These are phyloP conservation scores for Dasysyrphus albostriatus DNA, from an alignment of 2,888 invertebrate genomes.

Conservation along the genomic window DNA sequence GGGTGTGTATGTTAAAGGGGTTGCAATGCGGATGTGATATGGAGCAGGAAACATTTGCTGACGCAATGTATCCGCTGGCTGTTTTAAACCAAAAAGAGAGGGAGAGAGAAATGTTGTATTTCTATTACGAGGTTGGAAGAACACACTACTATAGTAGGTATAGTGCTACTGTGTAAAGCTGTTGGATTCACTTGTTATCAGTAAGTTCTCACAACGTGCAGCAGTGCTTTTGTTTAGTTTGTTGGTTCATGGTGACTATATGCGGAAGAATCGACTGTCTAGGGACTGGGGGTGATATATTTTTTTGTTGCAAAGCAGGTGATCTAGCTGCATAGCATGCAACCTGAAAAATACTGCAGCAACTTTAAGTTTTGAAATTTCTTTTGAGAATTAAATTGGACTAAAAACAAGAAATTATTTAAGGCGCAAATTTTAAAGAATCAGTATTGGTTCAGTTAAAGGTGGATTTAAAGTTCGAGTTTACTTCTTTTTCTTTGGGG, in stretches of 20 bases:
- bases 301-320: constrained; percentile 10
- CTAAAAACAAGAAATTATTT: background rate
- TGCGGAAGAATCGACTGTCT: background rate
- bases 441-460: background rate
- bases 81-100: constrained; percentile 34
- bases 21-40: constrained; percentile 63
- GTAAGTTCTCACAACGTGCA: constrained; percentile 55
- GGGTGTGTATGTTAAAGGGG: background rate
- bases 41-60: constrained; percentile 73
- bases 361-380: constrained; percentile 24
- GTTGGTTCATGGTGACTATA: constrained; percentile 22
- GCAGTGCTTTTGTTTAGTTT: constrained; percentile 30
- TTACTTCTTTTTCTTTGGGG: too few relatives aligned
- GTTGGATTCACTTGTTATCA: constrained; percentile 64
- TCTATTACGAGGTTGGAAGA: constrained; percentile 44
- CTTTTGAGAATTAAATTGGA: background rate
- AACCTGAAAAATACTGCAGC: constrained; percentile 6
- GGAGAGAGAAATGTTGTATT: constrained; percentile 36
- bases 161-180: background rate
- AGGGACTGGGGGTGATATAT: constrained; percentile 4
- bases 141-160: background rate
- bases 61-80: constrained; percentile 68
- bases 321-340: constrained; percentile 39
- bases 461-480: too few relatives aligned
- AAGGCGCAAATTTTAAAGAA: background rate